These are phyloP conservation scores for Arctia plantaginis DNA, from an alignment of 2,888 invertebrate species.

Conservation along the genomic window DNA sequence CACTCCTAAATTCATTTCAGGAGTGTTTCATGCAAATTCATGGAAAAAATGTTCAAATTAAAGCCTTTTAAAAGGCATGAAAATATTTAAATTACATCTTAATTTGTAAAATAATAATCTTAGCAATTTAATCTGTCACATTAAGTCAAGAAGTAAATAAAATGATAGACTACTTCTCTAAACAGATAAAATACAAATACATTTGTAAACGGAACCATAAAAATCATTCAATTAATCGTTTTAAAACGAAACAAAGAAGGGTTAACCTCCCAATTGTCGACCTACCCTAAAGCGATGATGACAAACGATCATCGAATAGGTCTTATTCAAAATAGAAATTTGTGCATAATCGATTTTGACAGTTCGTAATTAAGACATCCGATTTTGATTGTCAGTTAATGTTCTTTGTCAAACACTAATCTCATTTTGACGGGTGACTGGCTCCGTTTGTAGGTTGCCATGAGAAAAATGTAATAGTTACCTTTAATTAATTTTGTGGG, in stretches of 20 bases:
- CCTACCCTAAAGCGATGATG: conserved; percentile 62
- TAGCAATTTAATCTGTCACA: background rate
- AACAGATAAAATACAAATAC: conserved; percentile 2
- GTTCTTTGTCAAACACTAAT: conserved; percentile 66
- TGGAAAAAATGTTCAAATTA: no score
- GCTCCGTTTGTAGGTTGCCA: conserved; percentile 57
- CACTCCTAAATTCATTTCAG: no score
- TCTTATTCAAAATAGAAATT: conserved; percentile 76
- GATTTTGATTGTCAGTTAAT: conserved; percentile 66
- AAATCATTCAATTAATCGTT: conserved; percentile 51
- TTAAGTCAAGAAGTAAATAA: background rate
- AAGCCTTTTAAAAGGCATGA: background rate
- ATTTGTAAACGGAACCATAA: conserved; percentile 31
- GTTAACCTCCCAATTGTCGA: conserved; percentile 46
- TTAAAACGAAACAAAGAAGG: conserved; percentile 50
- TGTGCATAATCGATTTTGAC: conserved; percentile 82
- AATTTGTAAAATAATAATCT: background rate
- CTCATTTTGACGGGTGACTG: conserved; percentile 74
- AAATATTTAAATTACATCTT: background rate
- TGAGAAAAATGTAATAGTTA: conserved; percentile 61
- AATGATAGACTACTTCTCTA: background rate
- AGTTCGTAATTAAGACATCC: conserved; percentile 53
- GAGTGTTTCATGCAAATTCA: no score
- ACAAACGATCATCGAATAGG: conserved; percentile 70
- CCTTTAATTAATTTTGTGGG: conserved; percentile 16